These are phyloP conservation scores for Agrilus mali DNA, from an alignment of 2,888 invertebrate genomes.

Conservation along the genomic window DNA sequence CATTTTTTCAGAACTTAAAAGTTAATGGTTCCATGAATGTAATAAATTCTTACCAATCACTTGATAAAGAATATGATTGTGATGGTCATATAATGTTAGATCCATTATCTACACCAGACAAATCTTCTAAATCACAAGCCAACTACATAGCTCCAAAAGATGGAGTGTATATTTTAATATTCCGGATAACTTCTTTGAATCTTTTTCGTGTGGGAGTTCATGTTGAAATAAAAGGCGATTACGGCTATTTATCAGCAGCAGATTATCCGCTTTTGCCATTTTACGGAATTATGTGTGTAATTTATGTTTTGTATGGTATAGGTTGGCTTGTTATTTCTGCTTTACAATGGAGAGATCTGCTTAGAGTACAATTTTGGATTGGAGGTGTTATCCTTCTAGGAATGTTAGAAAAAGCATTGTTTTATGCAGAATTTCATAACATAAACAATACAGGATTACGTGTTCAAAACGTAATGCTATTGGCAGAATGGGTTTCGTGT, in stretches of 20 bases:
- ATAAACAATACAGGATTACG: constrained; percentile 56
- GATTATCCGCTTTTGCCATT: constrained; percentile 85
- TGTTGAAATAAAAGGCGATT: constrained; percentile 60
- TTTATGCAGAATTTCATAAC: constrained; percentile 77
- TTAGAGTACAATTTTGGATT: constrained; percentile 93
- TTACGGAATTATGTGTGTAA: constrained; percentile 79
- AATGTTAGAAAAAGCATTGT: constrained; percentile 79
- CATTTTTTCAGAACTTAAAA: constrained; percentile 12
- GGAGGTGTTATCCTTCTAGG: constrained; percentile 82
- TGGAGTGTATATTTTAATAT: constrained; percentile 56
- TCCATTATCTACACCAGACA: constrained; percentile 10
- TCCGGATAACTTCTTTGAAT: constrained; percentile 35
- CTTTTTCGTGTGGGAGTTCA: constrained; percentile 46
- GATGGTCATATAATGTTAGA: constrained; percentile 28
- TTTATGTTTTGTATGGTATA: constrained; percentile 72
- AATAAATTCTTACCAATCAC: constrained; percentile 11
- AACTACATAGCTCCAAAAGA: constrained; percentile 49
- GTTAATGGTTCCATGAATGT: constrained; percentile 10
- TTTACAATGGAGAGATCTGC: constrained; percentile 79
- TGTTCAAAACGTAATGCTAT: constrained; percentile 59
- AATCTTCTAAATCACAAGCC: constrained; percentile 25
- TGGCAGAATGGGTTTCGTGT: constrained; percentile 86
- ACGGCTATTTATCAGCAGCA: constrained; percentile 77
- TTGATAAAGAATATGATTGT: constrained; percentile 21
- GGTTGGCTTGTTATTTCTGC: constrained; percentile 76